phyloP scores from a whole-genome alignment of 2,113 vertebrate species.

The Melanocharis versteri region DNA sequence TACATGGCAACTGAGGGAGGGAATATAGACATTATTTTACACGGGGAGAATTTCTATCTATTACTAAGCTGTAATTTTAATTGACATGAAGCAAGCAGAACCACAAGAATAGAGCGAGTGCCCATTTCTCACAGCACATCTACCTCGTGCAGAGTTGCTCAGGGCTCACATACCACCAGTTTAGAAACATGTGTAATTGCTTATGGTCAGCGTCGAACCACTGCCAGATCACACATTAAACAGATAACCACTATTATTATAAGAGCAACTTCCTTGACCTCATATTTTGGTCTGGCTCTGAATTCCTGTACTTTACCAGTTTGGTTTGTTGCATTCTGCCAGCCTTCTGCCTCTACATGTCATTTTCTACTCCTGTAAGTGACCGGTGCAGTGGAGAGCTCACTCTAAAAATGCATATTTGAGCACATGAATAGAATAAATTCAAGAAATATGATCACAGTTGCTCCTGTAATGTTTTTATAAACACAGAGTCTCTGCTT shows the following conservation, averaged over 20 bases:
- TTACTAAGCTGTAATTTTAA: constrained; percentile 67
- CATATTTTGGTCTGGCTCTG: constrained; percentile 71
- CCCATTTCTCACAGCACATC: constrained; percentile 67
- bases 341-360: constrained; percentile 54
- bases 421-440: constrained; percentile 64
- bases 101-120: constrained; percentile 51
- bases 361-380: constrained; percentile 70
- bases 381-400: constrained; percentile 24
- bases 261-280: constrained; percentile 73
- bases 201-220: constrained; percentile 65
- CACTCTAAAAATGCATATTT: constrained; percentile 57
- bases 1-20: not conserved
- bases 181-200: constrained; percentile 76
- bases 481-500: constrained; percentile 71
- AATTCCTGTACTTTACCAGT: constrained; percentile 70
- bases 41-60: not conserved
- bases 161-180: constrained; percentile 59
- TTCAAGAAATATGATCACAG: constrained; percentile 73
- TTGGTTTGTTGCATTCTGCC: constrained; percentile 59
- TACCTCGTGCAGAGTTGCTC: constrained; percentile 33
- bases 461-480: constrained; percentile 71
- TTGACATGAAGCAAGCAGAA: constrained; percentile 65
- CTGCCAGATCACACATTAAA: constrained; percentile 83
- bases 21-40: not conserved
- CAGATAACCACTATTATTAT: constrained; percentile 77